A percentile compares a stretch with the other conserved stretches of the same genome.
These are phyloP conservation scores for Dissostichus mawsoni DNA, from an alignment of 2,113 vertebrate species.

Conservation along the genomic window DNA sequence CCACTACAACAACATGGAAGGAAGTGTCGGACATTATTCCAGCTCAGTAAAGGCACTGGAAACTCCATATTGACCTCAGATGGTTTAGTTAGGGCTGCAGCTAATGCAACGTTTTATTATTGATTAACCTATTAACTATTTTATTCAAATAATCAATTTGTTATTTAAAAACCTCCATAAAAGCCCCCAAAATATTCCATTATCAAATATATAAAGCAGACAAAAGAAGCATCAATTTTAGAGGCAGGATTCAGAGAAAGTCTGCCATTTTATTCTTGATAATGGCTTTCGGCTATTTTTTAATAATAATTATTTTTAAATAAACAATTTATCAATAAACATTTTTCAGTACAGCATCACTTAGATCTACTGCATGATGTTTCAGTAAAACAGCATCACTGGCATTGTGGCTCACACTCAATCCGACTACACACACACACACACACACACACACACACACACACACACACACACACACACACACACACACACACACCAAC, in stretches of 20 bases:
- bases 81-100: neutral
- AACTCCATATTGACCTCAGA: no score
- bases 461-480: fast-evolving
- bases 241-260: neutral
- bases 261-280: neutral
- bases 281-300: no score
- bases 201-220: no score
- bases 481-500: neutral
- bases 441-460: neutral
- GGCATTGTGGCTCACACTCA: neutral
- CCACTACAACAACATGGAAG: no score
- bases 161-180: no score
- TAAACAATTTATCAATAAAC: neutral
- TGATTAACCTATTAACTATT: no score
- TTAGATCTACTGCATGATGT: no score
- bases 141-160: no score
- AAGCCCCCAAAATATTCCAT: no score
- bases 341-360: neutral
- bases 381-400: neutral
- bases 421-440: neutral
- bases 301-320: neutral
- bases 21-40: no score
- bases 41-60: no score
- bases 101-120: neutral
- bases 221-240: neutral